Evolutionary conservation across 2,797 vertebrate genomes (phyloP), one percentile per base, ranked within the genome.

Genomic region (Poecile montanus): DNA sequence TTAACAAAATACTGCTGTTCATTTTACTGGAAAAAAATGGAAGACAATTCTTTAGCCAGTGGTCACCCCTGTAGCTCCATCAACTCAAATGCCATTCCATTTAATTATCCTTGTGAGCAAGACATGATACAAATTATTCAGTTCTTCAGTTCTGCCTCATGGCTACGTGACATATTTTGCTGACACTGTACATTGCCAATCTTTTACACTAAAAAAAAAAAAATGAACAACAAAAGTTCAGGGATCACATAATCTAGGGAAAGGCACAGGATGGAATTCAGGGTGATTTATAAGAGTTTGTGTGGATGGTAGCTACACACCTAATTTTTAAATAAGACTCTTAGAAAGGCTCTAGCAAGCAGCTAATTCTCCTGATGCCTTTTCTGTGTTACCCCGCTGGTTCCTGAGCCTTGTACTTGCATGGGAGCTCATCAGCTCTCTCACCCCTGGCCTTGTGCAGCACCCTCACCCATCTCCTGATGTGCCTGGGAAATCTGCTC

Each of bases 61-160:
- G 70, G 63, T 84, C 80, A 82, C 23, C 83, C 67, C 56, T 60
- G 61, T 17, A 93, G 77, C 87, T 91, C 58, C 66, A 88, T 90
- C 88, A 95, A 26, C 36, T 74, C 75, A 88, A 90, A 94, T 84
- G 70, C 54, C 72, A 84, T 76, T 88, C 62, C 70, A 83, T 86
- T 90, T 84, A 96, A 94, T 89, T 93, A 90, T 48, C 77, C n/a
- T 78, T 42, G 63, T 53, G 66, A 88, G 66, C 66, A 93, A 93
- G 85, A 85, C 56, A 70, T 5, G 71, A 74, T 42, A 90, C 68
- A 90, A 91, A 90, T 91, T 88, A 90, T 48, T 86, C 44, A 68
- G 1, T 36, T 87, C 71, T 74, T 78, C 77, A 77, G 77, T 87
- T 91, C 85, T 0, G 2, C 71, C 44, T 92, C 60, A n/a, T 42